phyloP scores from a whole-genome alignment of 2,797 vertebrate genomes.

The Eurystomus glaucurus region DNA sequence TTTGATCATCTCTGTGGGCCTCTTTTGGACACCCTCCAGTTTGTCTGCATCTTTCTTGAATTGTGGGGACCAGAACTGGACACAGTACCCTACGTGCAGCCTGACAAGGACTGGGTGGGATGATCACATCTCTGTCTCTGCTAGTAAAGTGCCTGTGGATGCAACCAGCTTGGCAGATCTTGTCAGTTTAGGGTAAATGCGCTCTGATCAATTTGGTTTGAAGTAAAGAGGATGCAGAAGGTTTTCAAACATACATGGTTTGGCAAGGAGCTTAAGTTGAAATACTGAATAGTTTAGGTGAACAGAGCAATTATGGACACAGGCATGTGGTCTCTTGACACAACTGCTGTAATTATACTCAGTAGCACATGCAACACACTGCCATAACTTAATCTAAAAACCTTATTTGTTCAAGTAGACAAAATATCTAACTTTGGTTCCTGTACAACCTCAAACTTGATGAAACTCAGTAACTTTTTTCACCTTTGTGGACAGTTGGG shows the following conservation, averaged over 20 bases:
- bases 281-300: background rate
- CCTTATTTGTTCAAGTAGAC: background rate
- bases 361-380: background rate
- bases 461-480: background rate
- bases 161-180: background rate
- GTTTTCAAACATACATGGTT: background rate
- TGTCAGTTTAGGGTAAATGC: background rate
- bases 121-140: background rate
- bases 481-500: background rate
- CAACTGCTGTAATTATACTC: background rate
- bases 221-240: background rate
- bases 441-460: background rate
- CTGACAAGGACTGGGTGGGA: background rate
- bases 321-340: background rate
- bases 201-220: background rate
- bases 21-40: background rate
- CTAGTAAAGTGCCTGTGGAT: background rate
- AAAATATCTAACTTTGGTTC: background rate
- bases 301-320: background rate
- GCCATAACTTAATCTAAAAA: background rate
- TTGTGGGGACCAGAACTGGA: background rate
- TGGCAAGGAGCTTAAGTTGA: background rate
- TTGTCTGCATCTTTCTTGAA: background rate
- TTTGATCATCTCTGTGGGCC: background rate
- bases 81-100: background rate